phyloP scores from a whole-genome alignment of 2,113 vertebrate species.

The Perca flavescens region DNA sequence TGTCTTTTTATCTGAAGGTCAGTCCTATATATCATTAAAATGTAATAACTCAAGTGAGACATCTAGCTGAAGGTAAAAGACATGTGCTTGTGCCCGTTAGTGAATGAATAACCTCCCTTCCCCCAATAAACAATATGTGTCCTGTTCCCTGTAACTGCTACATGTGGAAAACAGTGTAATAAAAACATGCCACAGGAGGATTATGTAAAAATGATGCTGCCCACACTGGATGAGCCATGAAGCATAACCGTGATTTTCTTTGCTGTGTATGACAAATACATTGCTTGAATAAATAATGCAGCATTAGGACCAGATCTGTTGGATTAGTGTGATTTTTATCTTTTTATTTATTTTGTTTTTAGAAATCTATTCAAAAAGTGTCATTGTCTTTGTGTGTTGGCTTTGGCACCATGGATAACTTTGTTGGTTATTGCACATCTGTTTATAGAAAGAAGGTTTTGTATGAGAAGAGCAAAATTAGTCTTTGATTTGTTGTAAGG shows the following conservation, averaged over 20 bases:
- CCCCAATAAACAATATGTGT: neutral
- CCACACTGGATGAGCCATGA: constrained; percentile 11
- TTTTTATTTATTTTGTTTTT: no score
- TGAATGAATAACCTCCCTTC: neutral
- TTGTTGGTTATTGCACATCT: constrained; percentile 3
- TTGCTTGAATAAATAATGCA: neutral
- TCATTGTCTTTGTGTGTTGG: neutral
- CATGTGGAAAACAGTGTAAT: neutral
- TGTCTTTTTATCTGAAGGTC: neutral
- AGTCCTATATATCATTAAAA: neutral
- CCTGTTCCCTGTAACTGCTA: neutral
- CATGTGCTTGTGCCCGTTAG: neutral
- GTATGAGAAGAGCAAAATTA: neutral
- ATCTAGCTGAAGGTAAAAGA: neutral
- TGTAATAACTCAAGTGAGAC: neutral
- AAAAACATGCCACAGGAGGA: neutral
- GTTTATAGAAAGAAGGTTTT: constrained; percentile 23
- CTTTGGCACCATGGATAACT: neutral
- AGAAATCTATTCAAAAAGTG: neutral
- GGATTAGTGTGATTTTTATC: neutral
- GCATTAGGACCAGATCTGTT: neutral
- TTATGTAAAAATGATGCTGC: neutral
- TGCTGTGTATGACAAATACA: neutral
- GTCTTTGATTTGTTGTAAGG: neutral
- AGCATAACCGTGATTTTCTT: neutral